Percentiles rank a stretch among this genome's conserved stretches.
Evolutionary conservation across 2,113 vertebrate species (phyloP).

Genomic region (Gymnocephalus cernua): DNA sequence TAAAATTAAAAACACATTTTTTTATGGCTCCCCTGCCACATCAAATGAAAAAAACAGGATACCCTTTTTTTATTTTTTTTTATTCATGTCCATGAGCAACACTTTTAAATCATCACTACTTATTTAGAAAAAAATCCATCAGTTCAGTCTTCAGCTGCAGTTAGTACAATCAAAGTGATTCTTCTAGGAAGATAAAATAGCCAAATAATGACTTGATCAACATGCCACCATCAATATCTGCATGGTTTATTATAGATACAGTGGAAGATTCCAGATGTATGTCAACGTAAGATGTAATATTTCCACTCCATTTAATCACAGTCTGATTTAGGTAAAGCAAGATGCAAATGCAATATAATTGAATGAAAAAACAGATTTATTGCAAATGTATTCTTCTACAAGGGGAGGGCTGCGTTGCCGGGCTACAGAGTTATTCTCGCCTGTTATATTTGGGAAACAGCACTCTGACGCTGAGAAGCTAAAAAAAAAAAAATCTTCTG

Average conservation of each 20-base stretch:
- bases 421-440: slow-evolving; percentile 20
- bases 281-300: background rate
- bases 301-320: background rate
- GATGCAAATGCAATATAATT: background rate
- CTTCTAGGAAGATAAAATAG: background rate
- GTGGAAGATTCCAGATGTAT: background rate
- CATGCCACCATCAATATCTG: background rate
- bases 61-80: background rate
- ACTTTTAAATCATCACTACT: background rate
- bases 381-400: slow-evolving; percentile 6
- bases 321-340: background rate
- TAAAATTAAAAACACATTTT: background rate
- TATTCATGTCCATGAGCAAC: background rate
- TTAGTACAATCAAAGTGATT: background rate
- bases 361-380: background rate
- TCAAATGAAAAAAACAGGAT: background rate
- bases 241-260: background rate
- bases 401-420: slow-evolving; percentile 4
- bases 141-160: background rate
- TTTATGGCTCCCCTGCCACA: background rate
- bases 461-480: slow-evolving; percentile 18
- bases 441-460: slow-evolving; percentile 27
- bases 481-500: slow-evolving; percentile 21
- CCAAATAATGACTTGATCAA: background rate
- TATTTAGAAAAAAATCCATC: background rate